Evolutionary conservation across 2,113 vertebrate species (phyloP), one percentile per base, ranked within the genome.

Genomic region (Saccopteryx bilineata): DNA sequence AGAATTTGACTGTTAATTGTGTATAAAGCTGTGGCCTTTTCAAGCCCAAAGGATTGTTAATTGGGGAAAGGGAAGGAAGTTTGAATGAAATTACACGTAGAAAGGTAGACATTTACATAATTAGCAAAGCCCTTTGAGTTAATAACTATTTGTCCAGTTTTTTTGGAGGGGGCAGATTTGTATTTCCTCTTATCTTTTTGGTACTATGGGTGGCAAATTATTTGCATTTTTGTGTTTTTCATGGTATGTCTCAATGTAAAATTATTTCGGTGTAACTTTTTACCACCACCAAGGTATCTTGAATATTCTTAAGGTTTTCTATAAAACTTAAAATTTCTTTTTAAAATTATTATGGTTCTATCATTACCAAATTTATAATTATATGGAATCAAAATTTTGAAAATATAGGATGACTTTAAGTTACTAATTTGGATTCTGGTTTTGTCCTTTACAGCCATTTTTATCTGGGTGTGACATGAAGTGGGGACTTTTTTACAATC

Each of bases 1-100:
- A 97, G 97, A 98, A 98, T 98, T 98, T 97, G 97, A 96, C 97
- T 98, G 98, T 98, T 98, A 98, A 98, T 98, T 98, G 97, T 98
- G 39, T 98, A 96, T 98, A 98, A 98, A 98, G 88, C 97, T 97
- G 95, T 96, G 98, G 95, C 93, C 96, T 98, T 98, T 98, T 95
- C 80, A 95, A 96, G 60, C 95, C 84, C 86, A 93, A 91, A 89
- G 84, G 71, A 7, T 96, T 96, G 92, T 96, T 97, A 98, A 98
- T 93, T 97, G 96, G 93, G 94, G 89, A 71, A 97, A 97, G 91
- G 71, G 91, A 93, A 91, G 90, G 97, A 97, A 93, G 63, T 68
- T 65, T 91, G 76, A 85, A 96, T 97, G 97, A 97, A 96, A 97
- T 94, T 95, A 83, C 95, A 82, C 95, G 39, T 85, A 96, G 96